Evolutionary conservation across 2,888 invertebrate species (phyloP).

Genomic region (Netelia melanura): DNA sequence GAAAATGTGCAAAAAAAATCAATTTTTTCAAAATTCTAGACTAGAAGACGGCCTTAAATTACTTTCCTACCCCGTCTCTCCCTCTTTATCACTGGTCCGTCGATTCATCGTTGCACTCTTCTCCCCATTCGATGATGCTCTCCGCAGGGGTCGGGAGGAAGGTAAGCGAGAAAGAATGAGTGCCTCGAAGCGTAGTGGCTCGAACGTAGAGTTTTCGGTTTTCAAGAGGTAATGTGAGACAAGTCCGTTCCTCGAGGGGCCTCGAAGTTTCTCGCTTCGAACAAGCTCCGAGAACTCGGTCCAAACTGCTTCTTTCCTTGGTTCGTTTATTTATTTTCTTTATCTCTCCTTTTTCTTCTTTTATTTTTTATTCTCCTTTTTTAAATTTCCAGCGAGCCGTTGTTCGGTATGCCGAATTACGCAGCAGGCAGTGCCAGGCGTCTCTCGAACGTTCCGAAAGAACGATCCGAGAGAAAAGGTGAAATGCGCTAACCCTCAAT

Average conservation of each 20-base stretch:
- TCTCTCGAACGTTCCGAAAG: not conserved
- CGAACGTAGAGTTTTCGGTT: no score
- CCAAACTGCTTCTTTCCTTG: not conserved
- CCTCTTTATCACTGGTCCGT: not conserved
- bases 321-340: not conserved
- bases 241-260: no score
- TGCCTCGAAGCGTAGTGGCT: no score
- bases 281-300: no score
- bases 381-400: not conserved
- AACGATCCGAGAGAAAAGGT: not conserved
- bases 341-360: not conserved
- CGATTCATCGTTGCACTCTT: no score
- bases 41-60: not conserved
- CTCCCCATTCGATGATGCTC: no score
- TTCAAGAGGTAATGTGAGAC: no score
- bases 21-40: no score
- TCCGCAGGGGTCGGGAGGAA: no score
- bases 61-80: not conserved
- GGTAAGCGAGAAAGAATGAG: no score
- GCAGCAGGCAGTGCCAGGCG: conserved; percentile 9
- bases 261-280: no score
- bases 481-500: conserved; percentile 21
- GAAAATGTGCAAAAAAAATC: no score
- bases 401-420: conserved; percentile 45
- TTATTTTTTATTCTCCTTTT: conserved; percentile 3